Conservation (phyloP, 2,797 vertebrate genomes). For the Morelia viridis region DNA sequence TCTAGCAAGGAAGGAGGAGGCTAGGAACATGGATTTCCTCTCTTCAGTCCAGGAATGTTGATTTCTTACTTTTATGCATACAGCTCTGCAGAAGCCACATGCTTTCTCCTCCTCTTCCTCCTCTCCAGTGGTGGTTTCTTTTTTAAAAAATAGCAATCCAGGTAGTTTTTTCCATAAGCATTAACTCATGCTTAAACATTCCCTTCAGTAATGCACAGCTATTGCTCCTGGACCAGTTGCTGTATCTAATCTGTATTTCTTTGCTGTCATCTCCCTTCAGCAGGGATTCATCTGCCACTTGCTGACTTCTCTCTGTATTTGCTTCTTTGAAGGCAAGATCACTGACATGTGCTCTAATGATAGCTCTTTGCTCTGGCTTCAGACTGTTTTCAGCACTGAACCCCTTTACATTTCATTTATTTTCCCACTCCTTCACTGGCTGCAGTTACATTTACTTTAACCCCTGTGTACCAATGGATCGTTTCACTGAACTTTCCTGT, state of each 20-base stretch:
- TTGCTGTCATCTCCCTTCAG: background rate
- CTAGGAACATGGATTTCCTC: background rate
- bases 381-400: background rate
- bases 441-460: background rate
- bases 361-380: slow-evolving; percentile 10
- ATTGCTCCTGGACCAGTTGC: background rate
- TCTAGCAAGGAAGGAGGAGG: background rate
- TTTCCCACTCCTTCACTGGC: background rate
- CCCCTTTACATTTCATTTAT: slow-evolving; percentile 28
- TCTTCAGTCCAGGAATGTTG: background rate
- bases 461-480: background rate
- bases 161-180: background rate
- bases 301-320: slow-evolving; percentile 35
- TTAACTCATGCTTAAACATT: background rate
- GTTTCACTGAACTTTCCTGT: background rate
- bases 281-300: background rate
- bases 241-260: slow-evolving; percentile 36
- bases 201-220: background rate
- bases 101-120: background rate
- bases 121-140: background rate
- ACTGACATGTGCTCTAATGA: slow-evolving; percentile 13
- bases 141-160: background rate
- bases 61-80: fast-evolving
- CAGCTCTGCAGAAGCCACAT: background rate
- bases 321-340: slow-evolving; percentile 2